Base-by-base conservation (phyloP, 2,888 invertebrate genomes). In the Hydroisotoma schaefferi region DNA sequence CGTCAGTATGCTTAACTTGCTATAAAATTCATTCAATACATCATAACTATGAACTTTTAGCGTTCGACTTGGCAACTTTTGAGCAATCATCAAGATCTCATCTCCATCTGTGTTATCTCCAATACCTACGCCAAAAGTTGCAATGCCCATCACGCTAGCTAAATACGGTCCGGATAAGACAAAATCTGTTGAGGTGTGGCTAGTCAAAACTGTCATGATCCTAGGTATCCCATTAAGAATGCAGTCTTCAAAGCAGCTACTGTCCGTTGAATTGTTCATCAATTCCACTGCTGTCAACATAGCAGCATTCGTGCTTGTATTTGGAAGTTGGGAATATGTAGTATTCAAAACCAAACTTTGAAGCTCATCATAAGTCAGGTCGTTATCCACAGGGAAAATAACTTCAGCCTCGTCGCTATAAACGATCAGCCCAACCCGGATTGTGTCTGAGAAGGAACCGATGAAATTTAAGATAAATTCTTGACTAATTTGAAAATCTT, bases 381-480 rank as follows among this genome's bases (percentile, higher is more conserved):
- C 20, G 40, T 40, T 15, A 5, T 40, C 8, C n/a, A 40, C n/a
- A 4, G 40, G 40, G 40, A 40, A 40, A 20, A 40, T 40, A 15
- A 40, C 40, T 20, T 40, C 40, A 5, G 40, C 15, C n/a, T 40
- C 40, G 40, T 40, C 40, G n/a, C 40, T 40, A 20, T 40, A 40
- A 4, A 40, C n/a, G n/a, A 40, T 40, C 5, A 40, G n/a, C 40
- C 40, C 40, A 18, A 20, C 15, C 40, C 40, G 5, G n/a, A 40
- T 20, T 15, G 15, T 40, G 5, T 40, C 8, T 4, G 40, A 40
- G 40, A 40, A 40, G 40, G 40, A 40, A 5, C 8, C 40, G 5
- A 40, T 20, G 5, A 40, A 20, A 20, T 20, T 40, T 15, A 40
- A 20, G 4, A 40, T 20, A 20, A 40, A 40, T 5, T 20, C 40